Conservation (phyloP, 2,113 vertebrate species). For the Grantiella picta region DNA sequence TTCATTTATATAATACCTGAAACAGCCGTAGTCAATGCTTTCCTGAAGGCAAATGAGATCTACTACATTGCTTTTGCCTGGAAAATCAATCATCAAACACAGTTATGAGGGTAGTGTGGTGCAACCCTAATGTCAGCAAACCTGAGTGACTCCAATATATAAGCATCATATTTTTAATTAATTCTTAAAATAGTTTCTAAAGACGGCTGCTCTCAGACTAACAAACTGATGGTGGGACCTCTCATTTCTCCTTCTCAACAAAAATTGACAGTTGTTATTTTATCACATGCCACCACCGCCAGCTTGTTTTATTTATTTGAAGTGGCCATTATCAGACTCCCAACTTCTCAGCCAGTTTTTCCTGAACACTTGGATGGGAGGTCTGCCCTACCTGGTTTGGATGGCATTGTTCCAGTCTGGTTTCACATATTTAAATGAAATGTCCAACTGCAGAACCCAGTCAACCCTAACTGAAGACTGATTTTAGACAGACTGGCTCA, state of each 20-base stretch:
- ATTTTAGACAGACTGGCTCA: neutral
- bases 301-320: neutral
- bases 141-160: neutral
- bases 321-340: neutral
- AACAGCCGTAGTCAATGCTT: neutral
- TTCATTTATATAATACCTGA: constrained; percentile 11
- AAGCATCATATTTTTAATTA: neutral
- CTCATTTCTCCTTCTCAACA: neutral
- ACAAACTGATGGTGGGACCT: neutral
- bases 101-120: neutral
- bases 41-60: neutral
- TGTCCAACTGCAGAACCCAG: neutral
- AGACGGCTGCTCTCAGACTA: neutral
- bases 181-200: neutral
- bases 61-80: neutral
- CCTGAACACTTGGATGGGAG: neutral
- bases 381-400: neutral
- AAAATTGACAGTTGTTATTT: neutral
- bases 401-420: neutral
- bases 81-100: neutral
- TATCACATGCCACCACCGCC: neutral
- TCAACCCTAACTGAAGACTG: neutral
- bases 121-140: neutral
- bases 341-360: neutral
- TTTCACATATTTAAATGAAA: neutral